Conservation (phyloP, 2,113 vertebrate species). For the Morone saxatilis region DNA sequence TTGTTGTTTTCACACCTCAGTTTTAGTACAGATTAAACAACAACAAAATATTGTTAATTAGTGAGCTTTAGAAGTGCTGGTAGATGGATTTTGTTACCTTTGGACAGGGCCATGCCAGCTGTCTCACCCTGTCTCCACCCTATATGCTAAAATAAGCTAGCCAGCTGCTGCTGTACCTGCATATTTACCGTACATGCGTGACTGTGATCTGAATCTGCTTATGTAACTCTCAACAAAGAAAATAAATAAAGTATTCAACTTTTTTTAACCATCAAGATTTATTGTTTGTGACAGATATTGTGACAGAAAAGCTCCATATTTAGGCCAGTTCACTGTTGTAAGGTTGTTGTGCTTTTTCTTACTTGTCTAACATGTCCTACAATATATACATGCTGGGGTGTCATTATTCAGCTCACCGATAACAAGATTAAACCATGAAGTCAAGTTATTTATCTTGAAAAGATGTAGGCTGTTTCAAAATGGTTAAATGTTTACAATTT, state of each 20-base stretch:
- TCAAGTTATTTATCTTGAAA: neutral
- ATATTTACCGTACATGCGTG: neutral
- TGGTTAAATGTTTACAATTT: conserved; percentile 10
- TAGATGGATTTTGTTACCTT: too few relatives aligned
- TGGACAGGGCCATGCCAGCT: neutral
- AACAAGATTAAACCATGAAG: neutral
- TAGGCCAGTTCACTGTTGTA: neutral
- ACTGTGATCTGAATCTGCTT: neutral
- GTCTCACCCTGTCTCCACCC: neutral
- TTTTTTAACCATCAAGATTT: neutral
- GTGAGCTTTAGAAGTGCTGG: neutral
- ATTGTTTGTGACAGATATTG: neutral
- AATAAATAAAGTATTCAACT: neutral
- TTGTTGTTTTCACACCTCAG: neutral
- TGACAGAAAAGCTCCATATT: neutral
- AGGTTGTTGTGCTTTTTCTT: neutral
- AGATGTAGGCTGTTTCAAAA: neutral
- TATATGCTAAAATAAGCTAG: neutral
- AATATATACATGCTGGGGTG: neutral
- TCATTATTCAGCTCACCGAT: neutral
- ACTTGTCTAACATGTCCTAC: neutral
- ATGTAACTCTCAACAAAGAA: neutral
- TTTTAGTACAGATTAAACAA: neutral
- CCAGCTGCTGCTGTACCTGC: neutral
- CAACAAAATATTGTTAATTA: neutral